Evolutionary conservation across 2,797 vertebrate species (phyloP).

Genomic region (Platyrinchus mystaceus): DNA sequence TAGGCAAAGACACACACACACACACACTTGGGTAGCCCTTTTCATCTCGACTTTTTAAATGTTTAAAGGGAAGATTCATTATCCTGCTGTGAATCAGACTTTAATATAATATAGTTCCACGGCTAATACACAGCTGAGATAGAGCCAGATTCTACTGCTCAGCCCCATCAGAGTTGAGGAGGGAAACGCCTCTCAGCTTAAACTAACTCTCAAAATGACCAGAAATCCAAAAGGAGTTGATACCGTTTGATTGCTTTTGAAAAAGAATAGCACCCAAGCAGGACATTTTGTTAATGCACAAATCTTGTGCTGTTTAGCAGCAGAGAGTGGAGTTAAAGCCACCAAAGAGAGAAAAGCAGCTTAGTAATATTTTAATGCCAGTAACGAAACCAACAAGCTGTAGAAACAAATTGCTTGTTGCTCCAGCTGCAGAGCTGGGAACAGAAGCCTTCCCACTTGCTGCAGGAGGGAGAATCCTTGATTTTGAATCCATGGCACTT

Average conservation of each 20-base stretch:
- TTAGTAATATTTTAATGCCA: background rate
- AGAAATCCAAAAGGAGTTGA: background rate
- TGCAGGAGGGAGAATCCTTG: background rate
- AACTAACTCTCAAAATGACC: background rate
- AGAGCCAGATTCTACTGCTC: background rate
- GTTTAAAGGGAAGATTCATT: background rate
- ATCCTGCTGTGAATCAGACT: background rate
- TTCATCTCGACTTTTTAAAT: background rate
- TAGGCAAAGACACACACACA: background rate
- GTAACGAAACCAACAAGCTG: background rate
- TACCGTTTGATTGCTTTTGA: background rate
- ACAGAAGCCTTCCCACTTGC: background rate
- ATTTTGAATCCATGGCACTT: background rate
- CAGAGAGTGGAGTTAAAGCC: background rate
- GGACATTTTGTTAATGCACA: background rate
- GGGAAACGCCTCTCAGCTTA: background rate
- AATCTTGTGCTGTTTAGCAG: background rate
- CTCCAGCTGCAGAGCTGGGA: accelerated
- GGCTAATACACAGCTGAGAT: background rate
- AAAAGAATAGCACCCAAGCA: background rate
- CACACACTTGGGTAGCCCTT: background rate
- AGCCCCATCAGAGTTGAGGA: background rate
- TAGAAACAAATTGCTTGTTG: background rate
- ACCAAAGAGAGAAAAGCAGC: background rate
- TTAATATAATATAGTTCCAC: background rate